Percentiles rank a stretch among this genome's conserved stretches.
phyloP scores from a whole-genome alignment of 1,140 invertebrate genomes.

The Drosophila jambulina region DNA sequence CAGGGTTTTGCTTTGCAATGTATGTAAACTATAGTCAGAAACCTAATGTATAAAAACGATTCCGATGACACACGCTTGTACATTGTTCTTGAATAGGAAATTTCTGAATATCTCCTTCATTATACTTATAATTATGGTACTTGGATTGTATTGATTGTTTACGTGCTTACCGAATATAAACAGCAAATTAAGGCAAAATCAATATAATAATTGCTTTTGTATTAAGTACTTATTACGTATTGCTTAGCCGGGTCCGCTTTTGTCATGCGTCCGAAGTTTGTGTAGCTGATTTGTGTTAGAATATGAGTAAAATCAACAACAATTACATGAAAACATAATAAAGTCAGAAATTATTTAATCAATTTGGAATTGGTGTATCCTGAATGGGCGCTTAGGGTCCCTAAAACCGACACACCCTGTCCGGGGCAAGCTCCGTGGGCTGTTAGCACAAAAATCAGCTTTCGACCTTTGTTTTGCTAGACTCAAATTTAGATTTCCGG shows the following conservation, averaged over 20 bases:
- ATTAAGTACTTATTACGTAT: conserved; percentile 68
- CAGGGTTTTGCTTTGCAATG: conserved; percentile 50
- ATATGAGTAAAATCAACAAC: conserved; percentile 55
- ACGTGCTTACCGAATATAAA: conserved; percentile 42
- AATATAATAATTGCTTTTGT: conserved; percentile 50
- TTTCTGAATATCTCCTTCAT: conserved; percentile 34
- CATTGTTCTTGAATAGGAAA: conserved; percentile 57
- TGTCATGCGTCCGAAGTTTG: conserved; percentile 43
- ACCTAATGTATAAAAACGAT: conserved; percentile 44
- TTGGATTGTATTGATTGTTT: conserved; percentile 66
- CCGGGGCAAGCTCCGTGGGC: neutral
- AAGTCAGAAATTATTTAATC: conserved; percentile 73
- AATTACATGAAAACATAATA: conserved; percentile 62
- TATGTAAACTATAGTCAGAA: conserved; percentile 37
- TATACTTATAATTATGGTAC: conserved; percentile 36
- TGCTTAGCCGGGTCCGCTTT: conserved; percentile 57
- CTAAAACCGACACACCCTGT: neutral
- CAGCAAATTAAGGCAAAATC: conserved; percentile 8
- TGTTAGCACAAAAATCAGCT: neutral
- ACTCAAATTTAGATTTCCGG: neutral
- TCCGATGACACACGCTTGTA: conserved; percentile 50
- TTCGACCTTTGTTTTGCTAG: neutral
- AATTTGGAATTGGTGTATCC: neutral
- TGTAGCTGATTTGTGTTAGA: conserved; percentile 77
- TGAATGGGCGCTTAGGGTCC: neutral